Evolutionary conservation across 92 coral and sea anemone species (phyloP).

Genomic region (Bergia puertoricense): DNA sequence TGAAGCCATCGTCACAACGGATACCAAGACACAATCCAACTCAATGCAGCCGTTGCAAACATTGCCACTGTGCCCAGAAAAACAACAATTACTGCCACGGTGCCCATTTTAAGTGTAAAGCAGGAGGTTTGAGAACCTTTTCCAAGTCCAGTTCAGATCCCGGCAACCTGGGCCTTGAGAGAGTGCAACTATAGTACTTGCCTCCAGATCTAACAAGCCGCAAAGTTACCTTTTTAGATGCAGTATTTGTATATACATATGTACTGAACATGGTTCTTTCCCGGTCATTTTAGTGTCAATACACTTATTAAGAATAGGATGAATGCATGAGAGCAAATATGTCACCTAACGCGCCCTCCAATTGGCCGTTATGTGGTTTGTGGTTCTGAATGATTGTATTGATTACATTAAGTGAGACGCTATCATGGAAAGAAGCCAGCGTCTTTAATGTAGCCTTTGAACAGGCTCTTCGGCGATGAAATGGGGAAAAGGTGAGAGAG

Average conservation of each 20-base stretch:
- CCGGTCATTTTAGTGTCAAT: neutral
- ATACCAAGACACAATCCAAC: constrained; percentile 94
- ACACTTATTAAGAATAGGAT: neutral
- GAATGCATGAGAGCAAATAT: neutral
- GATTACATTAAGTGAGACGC: neutral
- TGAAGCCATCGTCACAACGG: constrained; percentile 51
- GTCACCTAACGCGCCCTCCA: neutral
- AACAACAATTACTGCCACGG: constrained; percentile 63
- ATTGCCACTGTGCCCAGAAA: constrained; percentile 73
- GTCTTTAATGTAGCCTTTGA: neutral
- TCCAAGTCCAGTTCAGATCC: neutral
- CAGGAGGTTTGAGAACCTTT: neutral
- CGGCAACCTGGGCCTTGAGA: neutral
- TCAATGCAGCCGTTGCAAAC: constrained; percentile 83
- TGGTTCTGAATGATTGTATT: neutral
- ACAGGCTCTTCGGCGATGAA: too few relatives aligned
- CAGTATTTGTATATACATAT: too few relatives aligned
- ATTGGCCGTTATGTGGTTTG: constrained; percentile 23
- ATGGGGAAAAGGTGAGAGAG: too few relatives aligned
- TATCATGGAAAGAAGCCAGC: constrained; percentile 30
- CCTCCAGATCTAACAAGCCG: neutral
- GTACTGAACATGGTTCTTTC: neutral
- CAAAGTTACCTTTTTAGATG: neutral
- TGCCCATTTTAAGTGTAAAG: constrained; percentile 53
- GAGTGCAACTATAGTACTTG: neutral